phyloP scores from a whole-genome alignment of 23 tunicate species.

The Aplidium turbinatum region DNA sequence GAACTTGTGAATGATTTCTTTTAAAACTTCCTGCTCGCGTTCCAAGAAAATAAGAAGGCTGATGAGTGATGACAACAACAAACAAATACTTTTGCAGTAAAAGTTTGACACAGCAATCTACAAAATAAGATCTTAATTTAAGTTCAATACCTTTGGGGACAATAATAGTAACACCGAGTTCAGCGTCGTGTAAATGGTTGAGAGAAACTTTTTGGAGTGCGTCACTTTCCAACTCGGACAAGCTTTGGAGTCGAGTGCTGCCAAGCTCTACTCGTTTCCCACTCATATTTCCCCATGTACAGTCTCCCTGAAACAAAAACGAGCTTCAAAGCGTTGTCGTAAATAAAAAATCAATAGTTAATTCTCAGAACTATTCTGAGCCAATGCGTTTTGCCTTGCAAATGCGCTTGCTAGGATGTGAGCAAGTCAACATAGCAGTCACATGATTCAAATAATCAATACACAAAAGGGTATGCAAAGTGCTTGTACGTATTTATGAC shows the following conservation, averaged over 20 bases:
- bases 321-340: neutral
- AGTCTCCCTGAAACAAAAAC: constrained; percentile 42
- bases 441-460: neutral
- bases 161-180: constrained; percentile 60
- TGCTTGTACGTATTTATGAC: no score
- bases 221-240: constrained; percentile 85
- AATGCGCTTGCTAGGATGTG: no score
- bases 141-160: constrained; percentile 95
- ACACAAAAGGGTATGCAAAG: no score
- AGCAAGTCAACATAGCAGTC: no score
- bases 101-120: neutral
- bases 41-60: no score
- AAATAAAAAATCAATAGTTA: no score
- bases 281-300: constrained; percentile 65
- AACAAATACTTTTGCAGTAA: neutral
- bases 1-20: neutral
- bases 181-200: constrained; percentile 39
- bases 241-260: constrained; percentile 47
- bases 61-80: neutral
- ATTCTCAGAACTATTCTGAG: no score
- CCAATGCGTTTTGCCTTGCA: no score
- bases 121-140: neutral
- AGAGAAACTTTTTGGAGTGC: constrained; percentile 74
- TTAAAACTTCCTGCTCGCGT: no score
- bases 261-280: constrained; percentile 58